Base-by-base conservation (phyloP, 2,888 invertebrate species). In the Hesperia comma region DNA sequence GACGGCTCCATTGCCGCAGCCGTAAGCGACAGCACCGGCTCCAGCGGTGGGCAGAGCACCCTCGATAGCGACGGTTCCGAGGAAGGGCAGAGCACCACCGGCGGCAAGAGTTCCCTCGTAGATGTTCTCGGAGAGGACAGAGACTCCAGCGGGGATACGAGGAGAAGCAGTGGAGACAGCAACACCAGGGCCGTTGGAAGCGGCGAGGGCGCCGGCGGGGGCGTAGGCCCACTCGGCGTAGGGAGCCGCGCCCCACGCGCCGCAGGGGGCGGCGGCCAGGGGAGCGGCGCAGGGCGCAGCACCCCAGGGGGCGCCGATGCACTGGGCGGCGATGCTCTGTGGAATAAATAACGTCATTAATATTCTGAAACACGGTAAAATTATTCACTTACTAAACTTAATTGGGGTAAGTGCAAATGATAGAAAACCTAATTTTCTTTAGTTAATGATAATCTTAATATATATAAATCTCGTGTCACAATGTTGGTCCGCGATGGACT, bases 101-200 rank as follows among this genome's bases (percentile, higher is more conserved):
- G 72, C 73, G 15, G 68, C 68, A 2, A 76, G 60, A 17, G 72
- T 58, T 8, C 75, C 73, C 63, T 71, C 70, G 58, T 83, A 80
- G 2, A 70, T 77, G 63, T 85, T 83, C 67, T 87, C 83, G 6
- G 85, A 85, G 7, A 76, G 54, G 12, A 74, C 70, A 3, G 74
- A 71, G 6, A 85, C 73, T 2, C 85, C 85, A 8, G 73, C 75
- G 0, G 85, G 84, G 3, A 79, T 70, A 14, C 81, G 76, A 0
- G 81, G 80, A 0, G 83, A 82, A 0, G 68, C 7, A 49, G 80
- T 80, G 14, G 79, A 77, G 32, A 73, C 61, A 7, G 69, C 60
- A 21, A 79, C 69, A 6, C 68, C 69, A 3, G 74, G 73, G 0
- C 75, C 75, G 53, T 68, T 68, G 19, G 67, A 75, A 17, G 75